These are phyloP conservation scores for Ophioninae sp. DNA, from an alignment of 2,888 invertebrate genomes.

Conservation along the genomic window DNA sequence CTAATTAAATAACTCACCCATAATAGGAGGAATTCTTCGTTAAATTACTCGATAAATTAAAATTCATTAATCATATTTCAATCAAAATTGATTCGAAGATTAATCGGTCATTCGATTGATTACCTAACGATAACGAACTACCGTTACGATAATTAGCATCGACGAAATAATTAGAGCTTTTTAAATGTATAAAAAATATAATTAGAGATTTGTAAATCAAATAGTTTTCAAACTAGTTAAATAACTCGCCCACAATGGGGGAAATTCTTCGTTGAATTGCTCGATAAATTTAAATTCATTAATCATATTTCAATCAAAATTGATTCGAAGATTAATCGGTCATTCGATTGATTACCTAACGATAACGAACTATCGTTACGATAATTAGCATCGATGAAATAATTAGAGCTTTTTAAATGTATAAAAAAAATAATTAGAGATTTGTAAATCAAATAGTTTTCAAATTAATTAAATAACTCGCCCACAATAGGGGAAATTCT, in stretches of 20 bases:
- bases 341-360: not conserved
- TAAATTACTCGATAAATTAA: not conserved
- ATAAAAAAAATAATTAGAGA: no score
- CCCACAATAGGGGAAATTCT: not conserved
- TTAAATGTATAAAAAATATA: no score
- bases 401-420: not conserved
- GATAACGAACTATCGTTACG: no score
- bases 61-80: not conserved
- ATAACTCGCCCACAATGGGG: not conserved
- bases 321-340: no score
- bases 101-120: not conserved
- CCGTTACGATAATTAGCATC: not conserved
- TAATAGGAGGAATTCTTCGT: not conserved
- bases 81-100: not conserved
- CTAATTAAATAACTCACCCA: conserved; percentile 11
- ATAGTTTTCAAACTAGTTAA: conserved; percentile 4
- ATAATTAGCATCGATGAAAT: not conserved
- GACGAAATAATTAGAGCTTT: not conserved
- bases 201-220: conserved; percentile 48
- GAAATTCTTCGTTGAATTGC: not conserved
- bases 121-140: not conserved
- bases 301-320: no score
- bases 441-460: conserved; percentile 35
- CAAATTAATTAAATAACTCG: conserved; percentile 5
- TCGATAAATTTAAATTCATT: no score